Evolutionary conservation across 2,888 invertebrate species (phyloP).

Genomic region (Mystacides longicornis): DNA sequence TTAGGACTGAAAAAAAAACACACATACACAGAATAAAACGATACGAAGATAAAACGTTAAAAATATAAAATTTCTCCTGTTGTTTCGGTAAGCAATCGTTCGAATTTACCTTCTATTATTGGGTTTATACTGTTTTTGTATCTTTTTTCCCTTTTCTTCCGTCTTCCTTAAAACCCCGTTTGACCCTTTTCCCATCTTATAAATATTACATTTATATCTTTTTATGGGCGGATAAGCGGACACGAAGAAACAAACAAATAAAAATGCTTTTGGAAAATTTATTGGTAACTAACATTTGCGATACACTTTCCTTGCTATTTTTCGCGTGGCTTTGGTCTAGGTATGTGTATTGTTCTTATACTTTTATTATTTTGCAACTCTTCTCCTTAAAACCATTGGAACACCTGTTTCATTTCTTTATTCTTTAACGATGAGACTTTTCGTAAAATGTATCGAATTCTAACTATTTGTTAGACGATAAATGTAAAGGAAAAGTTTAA

Average conservation of each 20-base stretch:
- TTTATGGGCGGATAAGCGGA: slow-evolving; percentile 5
- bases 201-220: slow-evolving; percentile 13
- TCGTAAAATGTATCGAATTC: too few species aligned
- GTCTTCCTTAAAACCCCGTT: slow-evolving; percentile 6
- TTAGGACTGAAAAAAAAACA: too few species aligned
- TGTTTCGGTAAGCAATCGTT: too few species aligned
- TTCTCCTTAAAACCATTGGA: not conserved
- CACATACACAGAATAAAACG: too few species aligned
- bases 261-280: not conserved
- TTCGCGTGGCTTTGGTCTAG: not conserved
- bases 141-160: slow-evolving; percentile 7
- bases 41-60: not conserved
- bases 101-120: slow-evolving; percentile 6
- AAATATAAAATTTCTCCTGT: slow-evolving; percentile 1
- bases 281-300: not conserved
- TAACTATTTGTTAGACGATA: too few species aligned
- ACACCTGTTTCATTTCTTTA: slow-evolving; percentile 1
- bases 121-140: not conserved
- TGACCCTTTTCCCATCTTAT: slow-evolving; percentile 14
- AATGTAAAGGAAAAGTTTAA: too few species aligned
- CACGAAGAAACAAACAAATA: not conserved
- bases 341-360: not conserved
- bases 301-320: not conserved
- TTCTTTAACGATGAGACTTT: too few species aligned
- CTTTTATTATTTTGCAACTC: not conserved